phyloP scores from a whole-genome alignment of 2,113 vertebrate genomes.

The Sylvicapra grimmia region DNA sequence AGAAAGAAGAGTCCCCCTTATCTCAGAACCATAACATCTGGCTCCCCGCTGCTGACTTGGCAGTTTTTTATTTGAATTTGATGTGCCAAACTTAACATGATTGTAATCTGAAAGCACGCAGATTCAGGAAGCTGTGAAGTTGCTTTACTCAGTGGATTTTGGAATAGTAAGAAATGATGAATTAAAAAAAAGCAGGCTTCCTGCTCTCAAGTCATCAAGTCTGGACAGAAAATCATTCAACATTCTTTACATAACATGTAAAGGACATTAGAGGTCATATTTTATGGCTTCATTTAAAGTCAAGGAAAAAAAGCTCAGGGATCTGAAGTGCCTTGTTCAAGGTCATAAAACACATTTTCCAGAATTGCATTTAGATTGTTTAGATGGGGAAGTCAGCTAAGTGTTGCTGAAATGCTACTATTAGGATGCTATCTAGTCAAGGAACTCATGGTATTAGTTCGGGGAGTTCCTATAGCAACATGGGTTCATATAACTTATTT shows the following conservation, averaged over 20 bases:
- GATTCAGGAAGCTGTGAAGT: conserved; percentile 52
- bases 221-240: conserved; percentile 13
- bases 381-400: neutral
- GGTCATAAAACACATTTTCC: neutral
- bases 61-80: conserved; percentile 51
- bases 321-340: neutral
- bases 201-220: neutral
- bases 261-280: neutral
- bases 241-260: neutral
- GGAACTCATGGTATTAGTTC: neutral
- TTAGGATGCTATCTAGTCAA: neutral
- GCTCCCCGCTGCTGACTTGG: conserved; percentile 21
- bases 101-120: conserved; percentile 47
- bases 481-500: neutral
- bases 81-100: conserved; percentile 46
- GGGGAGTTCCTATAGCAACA: neutral
- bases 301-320: neutral
- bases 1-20: neutral
- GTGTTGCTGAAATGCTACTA: neutral
- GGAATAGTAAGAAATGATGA: conserved; percentile 3
- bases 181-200: neutral
- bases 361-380: neutral
- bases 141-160: conserved; percentile 8
- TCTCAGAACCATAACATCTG: neutral
- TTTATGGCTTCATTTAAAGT: conserved; percentile 21